Conservation (phyloP, 2,888 invertebrate genomes). For the Hirtodrosophila confusa region DNA sequence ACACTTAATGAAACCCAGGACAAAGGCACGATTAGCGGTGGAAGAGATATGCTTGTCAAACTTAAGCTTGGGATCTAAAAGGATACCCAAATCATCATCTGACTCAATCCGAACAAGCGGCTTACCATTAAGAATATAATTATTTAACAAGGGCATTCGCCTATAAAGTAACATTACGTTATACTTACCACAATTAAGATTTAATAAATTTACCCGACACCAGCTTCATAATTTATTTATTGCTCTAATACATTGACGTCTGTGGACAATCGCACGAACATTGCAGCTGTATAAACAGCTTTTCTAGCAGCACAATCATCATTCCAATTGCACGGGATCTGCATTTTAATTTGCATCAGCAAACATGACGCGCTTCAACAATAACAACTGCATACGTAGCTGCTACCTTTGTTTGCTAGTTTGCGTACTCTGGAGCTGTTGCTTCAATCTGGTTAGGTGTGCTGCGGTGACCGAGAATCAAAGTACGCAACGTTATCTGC, state of each 20-base stretch:
- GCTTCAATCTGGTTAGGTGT: slow-evolving; percentile 7
- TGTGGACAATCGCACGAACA: slow-evolving; percentile 17
- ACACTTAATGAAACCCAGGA: no score
- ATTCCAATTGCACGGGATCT: slow-evolving; percentile 15
- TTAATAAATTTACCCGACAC: no score
- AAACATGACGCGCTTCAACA: slow-evolving; percentile 32
- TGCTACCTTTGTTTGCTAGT: slow-evolving; percentile 21
- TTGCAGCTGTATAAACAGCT: slow-evolving; percentile 3
- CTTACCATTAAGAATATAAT: no score
- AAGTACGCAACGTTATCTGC: slow-evolving; percentile 74
- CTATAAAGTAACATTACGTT: no score
- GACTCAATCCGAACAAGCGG: no score
- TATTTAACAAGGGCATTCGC: no score
- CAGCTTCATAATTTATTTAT: slow-evolving; percentile 35
- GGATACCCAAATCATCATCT: no score
- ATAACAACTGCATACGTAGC: slow-evolving; percentile 13
- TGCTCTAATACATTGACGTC: slow-evolving; percentile 6
- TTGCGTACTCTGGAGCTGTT: slow-evolving; percentile 27
- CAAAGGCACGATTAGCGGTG: no score
- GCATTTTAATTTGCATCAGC: background rate
- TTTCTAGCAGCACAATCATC: background rate
- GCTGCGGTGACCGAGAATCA: slow-evolving; percentile 58
- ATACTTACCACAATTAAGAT: no score
- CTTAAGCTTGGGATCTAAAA: no score
- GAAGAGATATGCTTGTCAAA: no score